A percentile compares a stretch with the other conserved stretches of the same genome.
These are phyloP conservation scores for Minunthozetes semirufus DNA, from an alignment of 2,888 invertebrate species.

Conservation along the genomic window DNA sequence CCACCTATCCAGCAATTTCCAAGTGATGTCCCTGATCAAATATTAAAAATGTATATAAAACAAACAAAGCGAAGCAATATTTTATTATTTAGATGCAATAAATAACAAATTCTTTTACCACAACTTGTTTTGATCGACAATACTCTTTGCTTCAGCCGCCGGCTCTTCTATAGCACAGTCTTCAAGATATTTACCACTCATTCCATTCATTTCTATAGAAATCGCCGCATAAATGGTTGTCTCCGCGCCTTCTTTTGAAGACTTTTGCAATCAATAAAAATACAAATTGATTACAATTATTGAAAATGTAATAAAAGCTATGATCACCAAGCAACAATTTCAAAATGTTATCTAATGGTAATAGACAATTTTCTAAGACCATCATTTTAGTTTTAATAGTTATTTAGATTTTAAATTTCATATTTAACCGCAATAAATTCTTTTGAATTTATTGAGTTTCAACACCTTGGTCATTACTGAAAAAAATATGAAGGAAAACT, in stretches of 20 bases:
- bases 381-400: no score
- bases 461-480: no score
- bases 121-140: constrained; percentile 58
- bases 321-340: background rate
- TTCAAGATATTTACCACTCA: constrained; percentile 72
- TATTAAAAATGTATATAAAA: background rate
- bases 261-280: constrained; percentile 51
- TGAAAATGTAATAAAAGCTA: background rate
- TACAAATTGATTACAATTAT: background rate
- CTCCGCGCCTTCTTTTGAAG: constrained; percentile 69
- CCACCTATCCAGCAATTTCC: constrained; percentile 22
- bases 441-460: no score
- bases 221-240: constrained; percentile 70
- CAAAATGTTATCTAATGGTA: no score
- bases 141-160: constrained; percentile 53
- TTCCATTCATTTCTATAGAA: constrained; percentile 62
- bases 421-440: no score
- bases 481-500: no score
- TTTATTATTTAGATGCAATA: background rate
- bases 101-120: constrained; percentile 49
- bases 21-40: constrained; percentile 39
- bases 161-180: constrained; percentile 57
- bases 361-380: no score
- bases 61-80: background rate
- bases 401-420: no score